A percentile compares a stretch with the other conserved stretches of the same genome.
These are phyloP conservation scores for Drosophila merina DNA, from an alignment of 2,888 invertebrate genomes.

Conservation along the genomic window DNA sequence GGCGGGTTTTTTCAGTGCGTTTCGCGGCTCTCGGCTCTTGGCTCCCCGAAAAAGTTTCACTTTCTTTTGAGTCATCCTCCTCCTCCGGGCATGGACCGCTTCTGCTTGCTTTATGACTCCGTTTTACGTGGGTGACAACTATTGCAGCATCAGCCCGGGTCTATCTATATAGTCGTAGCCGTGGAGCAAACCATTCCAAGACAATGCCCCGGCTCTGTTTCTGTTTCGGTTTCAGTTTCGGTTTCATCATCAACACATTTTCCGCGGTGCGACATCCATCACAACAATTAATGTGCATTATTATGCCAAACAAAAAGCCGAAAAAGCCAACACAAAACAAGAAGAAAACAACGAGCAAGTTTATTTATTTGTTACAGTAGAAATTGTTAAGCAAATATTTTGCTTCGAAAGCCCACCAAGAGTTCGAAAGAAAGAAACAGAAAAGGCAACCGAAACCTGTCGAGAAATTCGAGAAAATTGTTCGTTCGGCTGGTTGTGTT, in stretches of 20 bases:
- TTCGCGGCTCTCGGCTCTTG: constrained; percentile 14
- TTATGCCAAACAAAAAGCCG: constrained; percentile 38
- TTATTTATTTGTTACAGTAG: constrained; percentile 67
- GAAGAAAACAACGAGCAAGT: constrained; percentile 26
- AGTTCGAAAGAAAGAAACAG: constrained; percentile 49
- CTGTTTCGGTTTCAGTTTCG: constrained; percentile 19
- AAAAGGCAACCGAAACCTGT: constrained; percentile 52
- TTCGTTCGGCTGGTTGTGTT: constrained; percentile 33
- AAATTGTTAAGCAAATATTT: constrained; percentile 76
- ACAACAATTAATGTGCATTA: constrained; percentile 73
- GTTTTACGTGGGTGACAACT: constrained; percentile 69
- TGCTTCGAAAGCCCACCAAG: constrained; percentile 40
- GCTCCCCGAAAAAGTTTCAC: constrained; percentile 31
- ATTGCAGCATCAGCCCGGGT: constrained; percentile 59
- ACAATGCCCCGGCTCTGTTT: constrained; percentile 64
- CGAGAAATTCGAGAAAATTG: constrained; percentile 70
- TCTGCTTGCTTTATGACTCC: constrained; percentile 40
- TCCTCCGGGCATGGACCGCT: constrained; percentile 22
- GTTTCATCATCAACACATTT: constrained; percentile 23
- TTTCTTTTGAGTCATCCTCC: constrained; percentile 62
- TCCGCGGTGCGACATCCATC: constrained; percentile 22
- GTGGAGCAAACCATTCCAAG: constrained; percentile 5
- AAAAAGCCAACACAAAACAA: constrained; percentile 15
- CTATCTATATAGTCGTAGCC: neutral
- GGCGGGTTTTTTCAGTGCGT: constrained; percentile 31